Conservation (phyloP, 2,113 vertebrate species). For the Loxodonta africana region DNA sequence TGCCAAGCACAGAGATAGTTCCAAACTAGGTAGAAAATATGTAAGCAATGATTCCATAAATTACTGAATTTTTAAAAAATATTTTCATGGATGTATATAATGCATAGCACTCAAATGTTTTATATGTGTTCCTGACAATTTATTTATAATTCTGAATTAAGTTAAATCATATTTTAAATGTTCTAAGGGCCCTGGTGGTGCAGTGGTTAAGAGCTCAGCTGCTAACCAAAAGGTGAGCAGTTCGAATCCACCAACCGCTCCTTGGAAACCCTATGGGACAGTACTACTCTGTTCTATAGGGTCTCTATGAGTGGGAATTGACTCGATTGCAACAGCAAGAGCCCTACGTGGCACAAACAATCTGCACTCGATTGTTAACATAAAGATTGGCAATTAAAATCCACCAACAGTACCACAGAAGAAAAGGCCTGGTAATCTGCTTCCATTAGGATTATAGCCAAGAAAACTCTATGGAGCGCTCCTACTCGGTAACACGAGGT, state of each 20-base stretch:
- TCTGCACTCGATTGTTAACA: neutral
- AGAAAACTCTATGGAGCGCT: neutral
- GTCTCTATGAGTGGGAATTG: no score
- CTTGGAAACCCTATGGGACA: no score
- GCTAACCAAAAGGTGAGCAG: no score
- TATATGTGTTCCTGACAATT: neutral
- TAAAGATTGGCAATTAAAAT: neutral
- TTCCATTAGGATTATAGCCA: neutral
- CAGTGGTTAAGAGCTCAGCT: no score
- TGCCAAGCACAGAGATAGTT: neutral
- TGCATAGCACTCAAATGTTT: neutral
- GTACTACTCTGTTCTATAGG: no score
- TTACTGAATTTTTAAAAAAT: neutral
- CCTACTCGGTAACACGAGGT: neutral
- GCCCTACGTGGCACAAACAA: neutral
- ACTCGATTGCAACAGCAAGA: no score
- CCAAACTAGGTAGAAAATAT: neutral
- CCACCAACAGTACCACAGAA: neutral
- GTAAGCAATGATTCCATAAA: neutral
- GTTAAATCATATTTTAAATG: conserved; percentile 53
- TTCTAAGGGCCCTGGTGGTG: neutral
- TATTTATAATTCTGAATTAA: conserved; percentile 47
- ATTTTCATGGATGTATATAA: conserved; percentile 13
- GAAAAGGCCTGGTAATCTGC: neutral
- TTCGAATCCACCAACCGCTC: no score